A percentile compares a stretch with the other conserved stretches of the same genome.
Conservation (phyloP, 2,797 vertebrate species). For the Chaetodon trifasciatus region DNA sequence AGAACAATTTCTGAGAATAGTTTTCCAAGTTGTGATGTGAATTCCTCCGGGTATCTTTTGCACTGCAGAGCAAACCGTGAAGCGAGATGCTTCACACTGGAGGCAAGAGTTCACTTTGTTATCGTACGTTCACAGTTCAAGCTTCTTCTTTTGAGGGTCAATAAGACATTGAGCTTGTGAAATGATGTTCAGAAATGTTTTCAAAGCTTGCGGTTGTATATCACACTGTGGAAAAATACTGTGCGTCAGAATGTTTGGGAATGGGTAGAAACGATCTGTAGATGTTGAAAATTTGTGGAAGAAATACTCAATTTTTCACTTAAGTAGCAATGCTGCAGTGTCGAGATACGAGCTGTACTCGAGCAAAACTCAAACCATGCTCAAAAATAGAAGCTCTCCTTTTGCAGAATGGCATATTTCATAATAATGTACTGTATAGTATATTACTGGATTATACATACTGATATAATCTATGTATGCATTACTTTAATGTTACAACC, state of each 20-base stretch:
- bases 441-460: background rate
- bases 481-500: background rate
- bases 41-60: constrained; percentile 29
- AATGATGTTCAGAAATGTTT: constrained; percentile 26
- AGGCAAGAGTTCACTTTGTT: constrained; percentile 39
- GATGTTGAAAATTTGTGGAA: background rate
- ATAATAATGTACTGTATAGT: background rate
- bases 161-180: constrained; percentile 15
- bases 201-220: constrained; percentile 13
- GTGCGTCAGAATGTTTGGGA: constrained; percentile 14
- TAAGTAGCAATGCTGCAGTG: background rate
- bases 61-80: constrained; percentile 36
- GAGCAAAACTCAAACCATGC: background rate
- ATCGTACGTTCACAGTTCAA: constrained; percentile 29
- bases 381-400: background rate
- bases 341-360: background rate
- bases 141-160: constrained; percentile 21
- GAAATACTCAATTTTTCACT: background rate
- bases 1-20: constrained; percentile 36
- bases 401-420: background rate
- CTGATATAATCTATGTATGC: background rate
- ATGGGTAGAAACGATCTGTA: constrained; percentile 34
- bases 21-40: constrained; percentile 33
- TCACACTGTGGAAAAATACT: background rate
- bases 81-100: background rate